Base-by-base conservation (phyloP, 2,888 invertebrate genomes). In the Saturnia pavonia region DNA sequence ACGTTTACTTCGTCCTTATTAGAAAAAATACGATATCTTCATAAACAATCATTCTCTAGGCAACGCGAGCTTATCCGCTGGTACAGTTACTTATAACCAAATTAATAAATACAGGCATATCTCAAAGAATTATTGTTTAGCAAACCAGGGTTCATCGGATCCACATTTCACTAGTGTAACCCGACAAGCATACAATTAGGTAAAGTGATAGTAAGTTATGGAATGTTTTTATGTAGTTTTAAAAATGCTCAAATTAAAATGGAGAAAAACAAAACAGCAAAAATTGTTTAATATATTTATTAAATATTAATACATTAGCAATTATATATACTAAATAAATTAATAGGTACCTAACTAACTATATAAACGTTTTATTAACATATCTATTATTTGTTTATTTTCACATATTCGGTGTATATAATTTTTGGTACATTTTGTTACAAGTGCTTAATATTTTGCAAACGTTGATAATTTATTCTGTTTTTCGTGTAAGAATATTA, bases 401-500 rank as follows among this genome's bases (percentile, higher is more conserved):
- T 43, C 34, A 34, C 34, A 34, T 34, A 34, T 6, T n/a, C 34
- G 34, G 34, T 34, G 34, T 34, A 6, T 34, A 34, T 19, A 48
- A 6, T 48, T 48, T 48, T 16, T 48, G 19, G 48, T 48, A 4
- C 48, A 48, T 48, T 48, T 48, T 48, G 6, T 48, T 48, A 48
- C 1, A 48, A 19, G 7, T 48, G 19, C 3, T 48, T 48, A 48
- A 48, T 16, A 48, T 16, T 48, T 34, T 57, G 4, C 16, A 25
- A 57, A 25, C 25, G 16, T 25, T 3, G 11, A 27, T 60, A 60
- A 60, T 25, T 75, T 69, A 80, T 27, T 72, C 75, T 45, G 75
- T 76, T 77, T 78, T 81, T 0, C 67, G 60, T 27, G 43, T n/a
- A 0, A 69, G 63, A 69, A 72, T 69, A 51, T 68, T 25, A 22